These are phyloP conservation scores for Hemichromis elongatus DNA, from an alignment of 2,113 vertebrate species.

Conservation along the genomic window DNA sequence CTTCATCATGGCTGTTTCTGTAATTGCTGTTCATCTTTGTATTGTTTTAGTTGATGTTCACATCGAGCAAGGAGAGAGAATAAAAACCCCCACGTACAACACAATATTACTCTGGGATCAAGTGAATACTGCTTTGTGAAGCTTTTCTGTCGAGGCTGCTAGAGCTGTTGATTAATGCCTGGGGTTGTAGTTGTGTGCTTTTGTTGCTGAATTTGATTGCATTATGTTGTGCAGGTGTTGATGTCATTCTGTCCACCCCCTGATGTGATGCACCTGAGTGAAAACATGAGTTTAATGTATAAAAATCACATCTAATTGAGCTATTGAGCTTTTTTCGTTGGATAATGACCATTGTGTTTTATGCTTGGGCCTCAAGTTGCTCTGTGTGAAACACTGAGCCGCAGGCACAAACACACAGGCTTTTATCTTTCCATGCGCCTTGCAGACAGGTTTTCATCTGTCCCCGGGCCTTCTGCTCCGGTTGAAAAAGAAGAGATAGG, in stretches of 20 bases:
- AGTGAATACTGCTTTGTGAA: not conserved
- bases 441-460: slow-evolving; percentile 10
- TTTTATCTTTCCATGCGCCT: slow-evolving; percentile 10
- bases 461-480: not conserved
- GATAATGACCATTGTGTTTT: not conserved
- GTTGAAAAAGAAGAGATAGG: not conserved
- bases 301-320: not conserved
- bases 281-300: not conserved
- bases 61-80: not conserved
- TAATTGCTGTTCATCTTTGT: not conserved
- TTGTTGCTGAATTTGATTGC: not conserved
- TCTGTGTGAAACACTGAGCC: not conserved
- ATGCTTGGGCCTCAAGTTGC: not conserved
- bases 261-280: not conserved
- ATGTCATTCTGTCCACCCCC: not conserved
- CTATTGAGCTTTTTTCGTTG: not conserved
- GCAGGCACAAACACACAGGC: not conserved
- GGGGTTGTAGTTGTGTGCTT: not conserved
- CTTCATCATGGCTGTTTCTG: not conserved
- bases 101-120: not conserved
- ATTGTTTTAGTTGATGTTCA: not conserved
- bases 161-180: not conserved
- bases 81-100: not conserved
- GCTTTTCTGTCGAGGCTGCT: not conserved
- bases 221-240: not conserved